Evolutionary conservation across 2,888 invertebrate species (phyloP).

Genomic region (Pollenia amentaria): DNA sequence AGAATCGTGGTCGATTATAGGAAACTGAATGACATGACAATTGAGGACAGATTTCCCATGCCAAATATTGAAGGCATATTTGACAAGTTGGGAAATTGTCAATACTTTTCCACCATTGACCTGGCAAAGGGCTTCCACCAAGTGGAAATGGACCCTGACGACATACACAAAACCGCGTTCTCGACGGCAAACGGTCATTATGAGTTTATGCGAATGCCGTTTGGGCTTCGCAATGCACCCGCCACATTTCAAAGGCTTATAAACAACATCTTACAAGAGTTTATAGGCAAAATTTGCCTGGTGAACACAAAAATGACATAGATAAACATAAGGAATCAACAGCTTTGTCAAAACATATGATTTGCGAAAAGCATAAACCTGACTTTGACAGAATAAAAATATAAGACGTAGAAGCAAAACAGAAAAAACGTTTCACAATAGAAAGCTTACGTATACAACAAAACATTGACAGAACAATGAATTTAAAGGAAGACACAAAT

Average conservation of each 20-base stretch:
- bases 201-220: constrained; percentile 46
- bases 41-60: not conserved
- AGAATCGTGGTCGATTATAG: not conserved
- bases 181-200: constrained; percentile 42
- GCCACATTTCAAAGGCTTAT: no score
- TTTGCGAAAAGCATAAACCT: no score
- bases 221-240: constrained; percentile 27
- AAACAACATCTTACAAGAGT: constrained; percentile 10
- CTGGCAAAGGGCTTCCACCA: constrained; percentile 23
- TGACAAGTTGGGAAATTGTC: constrained; percentile 18
- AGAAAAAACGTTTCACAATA: no score
- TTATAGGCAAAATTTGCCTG: constrained; percentile 34
- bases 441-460: no score
- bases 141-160: constrained; percentile 19
- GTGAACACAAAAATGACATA: no score
- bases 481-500: no score
- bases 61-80: constrained; percentile 2
- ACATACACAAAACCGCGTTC: constrained; percentile 38
- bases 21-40: not conserved
- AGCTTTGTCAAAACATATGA: no score
- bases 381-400: no score
- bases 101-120: constrained; percentile 24
- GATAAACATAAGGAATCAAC: no score
- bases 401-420: no score
- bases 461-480: no score